These are phyloP conservation scores for Merluccius polli DNA, from an alignment of 2,797 vertebrate species.

Conservation along the genomic window DNA sequence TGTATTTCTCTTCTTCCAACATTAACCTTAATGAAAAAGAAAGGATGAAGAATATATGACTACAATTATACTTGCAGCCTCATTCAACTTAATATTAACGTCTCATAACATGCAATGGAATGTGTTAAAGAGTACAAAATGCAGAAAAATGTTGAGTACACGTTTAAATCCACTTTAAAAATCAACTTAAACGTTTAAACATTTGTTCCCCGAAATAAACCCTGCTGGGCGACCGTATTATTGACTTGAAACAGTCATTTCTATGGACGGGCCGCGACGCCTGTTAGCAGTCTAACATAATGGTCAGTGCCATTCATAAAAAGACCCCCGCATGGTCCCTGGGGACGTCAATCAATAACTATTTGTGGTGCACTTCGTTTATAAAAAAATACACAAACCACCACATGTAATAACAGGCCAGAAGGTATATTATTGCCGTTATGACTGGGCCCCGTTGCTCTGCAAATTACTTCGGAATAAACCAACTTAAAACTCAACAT, in stretches of 20 bases:
- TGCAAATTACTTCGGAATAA: no score
- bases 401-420: background rate
- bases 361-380: background rate
- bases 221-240: background rate
- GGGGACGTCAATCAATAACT: background rate
- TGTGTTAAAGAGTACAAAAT: constrained; percentile 3
- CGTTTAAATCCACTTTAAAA: no score
- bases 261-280: background rate
- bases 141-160: background rate
- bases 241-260: background rate
- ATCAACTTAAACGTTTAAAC: background rate
- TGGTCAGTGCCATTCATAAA: background rate
- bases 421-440: background rate
- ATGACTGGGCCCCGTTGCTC: background rate
- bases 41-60: constrained; percentile 96
- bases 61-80: constrained; percentile 62
- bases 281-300: background rate
- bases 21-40: constrained; percentile 99
- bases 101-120: constrained; percentile 46
- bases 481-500: no score
- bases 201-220: background rate
- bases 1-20: constrained; percentile 97
- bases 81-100: constrained; percentile 49
- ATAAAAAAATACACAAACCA: background rate
- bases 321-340: background rate